Percentiles rank a stretch among this genome's conserved stretches.
Evolutionary conservation across 2,888 invertebrate species (phyloP).

Genomic region (Ischnus inquisitorius): DNA sequence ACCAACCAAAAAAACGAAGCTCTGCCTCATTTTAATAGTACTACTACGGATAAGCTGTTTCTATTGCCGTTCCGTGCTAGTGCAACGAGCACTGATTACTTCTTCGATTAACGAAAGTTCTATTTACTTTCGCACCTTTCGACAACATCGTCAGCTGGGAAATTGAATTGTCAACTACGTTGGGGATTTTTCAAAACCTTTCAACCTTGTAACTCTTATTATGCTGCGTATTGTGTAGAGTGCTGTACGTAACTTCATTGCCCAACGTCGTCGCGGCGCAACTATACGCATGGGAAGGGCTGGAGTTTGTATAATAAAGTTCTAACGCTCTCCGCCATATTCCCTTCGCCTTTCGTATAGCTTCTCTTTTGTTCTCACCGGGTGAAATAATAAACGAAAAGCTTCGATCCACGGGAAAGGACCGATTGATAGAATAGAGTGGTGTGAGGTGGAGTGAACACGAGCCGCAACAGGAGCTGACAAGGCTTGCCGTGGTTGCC

Average conservation of each 20-base stretch:
- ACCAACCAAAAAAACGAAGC: constrained; percentile 32
- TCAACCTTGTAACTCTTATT: constrained; percentile 21
- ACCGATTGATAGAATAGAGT: constrained; percentile 12
- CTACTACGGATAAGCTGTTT: background rate
- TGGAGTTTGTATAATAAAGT: background rate
- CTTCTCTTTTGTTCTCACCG: background rate
- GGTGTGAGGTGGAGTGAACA: background rate
- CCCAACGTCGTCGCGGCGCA: constrained; percentile 8
- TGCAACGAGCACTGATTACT: background rate
- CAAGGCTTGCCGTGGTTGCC: constrained; percentile 9
- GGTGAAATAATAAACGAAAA: constrained; percentile 25
- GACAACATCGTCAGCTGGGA: constrained; percentile 1
- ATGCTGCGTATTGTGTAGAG: constrained; percentile 20
- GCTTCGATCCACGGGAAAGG: constrained; percentile 39
- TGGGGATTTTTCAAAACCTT: constrained; percentile 23
- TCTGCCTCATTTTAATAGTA: constrained; percentile 45
- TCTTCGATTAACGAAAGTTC: constrained; percentile 24
- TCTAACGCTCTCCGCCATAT: background rate
- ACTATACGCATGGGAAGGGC: constrained; percentile 1
- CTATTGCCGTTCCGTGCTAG: background rate
- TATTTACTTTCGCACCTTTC: constrained; percentile 20
- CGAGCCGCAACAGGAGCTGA: constrained; percentile 17
- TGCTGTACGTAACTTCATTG: constrained; percentile 30
- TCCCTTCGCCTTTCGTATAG: background rate
- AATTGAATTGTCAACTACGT: constrained; percentile 26